phyloP scores from a whole-genome alignment of 1,140 invertebrate species.

The Panulirus ornatus region DNA sequence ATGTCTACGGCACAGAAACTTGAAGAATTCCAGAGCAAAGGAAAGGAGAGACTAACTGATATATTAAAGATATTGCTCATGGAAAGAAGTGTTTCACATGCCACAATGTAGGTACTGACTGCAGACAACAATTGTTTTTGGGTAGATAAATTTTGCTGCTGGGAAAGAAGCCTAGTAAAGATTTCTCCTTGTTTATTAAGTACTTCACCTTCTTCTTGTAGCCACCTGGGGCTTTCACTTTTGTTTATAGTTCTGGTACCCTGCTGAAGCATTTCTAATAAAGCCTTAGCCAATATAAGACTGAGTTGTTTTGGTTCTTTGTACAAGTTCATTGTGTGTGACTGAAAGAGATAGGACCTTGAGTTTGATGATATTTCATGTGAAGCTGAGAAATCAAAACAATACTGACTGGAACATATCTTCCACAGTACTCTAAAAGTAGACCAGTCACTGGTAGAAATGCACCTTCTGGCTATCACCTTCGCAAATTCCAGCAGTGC shows the following conservation, averaged over 20 bases:
- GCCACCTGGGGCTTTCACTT: not conserved
- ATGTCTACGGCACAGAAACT: not conserved
- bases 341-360: conserved; percentile 45
- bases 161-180: not conserved
- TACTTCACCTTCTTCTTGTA: conserved; percentile 9
- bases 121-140: conserved; percentile 14
- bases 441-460: conserved; percentile 15
- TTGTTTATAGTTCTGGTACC: no score
- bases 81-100: conserved; percentile 1
- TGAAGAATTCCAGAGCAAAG: not conserved
- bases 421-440: conserved; percentile 32
- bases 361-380: not conserved
- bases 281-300: not conserved
- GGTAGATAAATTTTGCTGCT: not conserved
- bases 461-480: not conserved
- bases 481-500: conserved; percentile 36
- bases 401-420: not conserved
- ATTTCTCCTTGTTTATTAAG: conserved; percentile 20
- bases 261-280: not conserved
- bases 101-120: not conserved
- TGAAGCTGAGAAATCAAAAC: not conserved
- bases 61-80: conserved; percentile 3
- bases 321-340: conserved; percentile 62
- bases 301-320: conserved; percentile 47
- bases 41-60: not conserved